phyloP scores from a whole-genome alignment of 2,797 vertebrate species.

The Poecilia wingei region DNA sequence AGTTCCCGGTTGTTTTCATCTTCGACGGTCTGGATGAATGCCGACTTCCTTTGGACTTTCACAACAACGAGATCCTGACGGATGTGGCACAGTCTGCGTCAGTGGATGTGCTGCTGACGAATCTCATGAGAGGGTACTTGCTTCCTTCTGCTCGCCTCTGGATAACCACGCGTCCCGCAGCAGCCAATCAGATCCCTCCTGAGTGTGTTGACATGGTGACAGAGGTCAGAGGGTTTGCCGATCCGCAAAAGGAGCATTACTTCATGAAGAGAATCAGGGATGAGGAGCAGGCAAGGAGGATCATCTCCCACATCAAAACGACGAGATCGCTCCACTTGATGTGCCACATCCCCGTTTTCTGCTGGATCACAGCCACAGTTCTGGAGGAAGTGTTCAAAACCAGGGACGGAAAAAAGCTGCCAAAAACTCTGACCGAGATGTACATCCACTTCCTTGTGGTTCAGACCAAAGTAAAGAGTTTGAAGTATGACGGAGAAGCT shows the following conservation, averaged over 20 bases:
- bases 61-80: not conserved
- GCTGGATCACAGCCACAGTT: slow-evolving; percentile 5
- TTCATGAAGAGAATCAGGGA: slow-evolving; percentile 4
- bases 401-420: not conserved
- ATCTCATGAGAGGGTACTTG: slow-evolving; percentile 10
- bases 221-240: not conserved
- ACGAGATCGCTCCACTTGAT: slow-evolving; percentile 2
- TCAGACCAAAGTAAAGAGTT: slow-evolving; percentile 7
- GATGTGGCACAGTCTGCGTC: not conserved
- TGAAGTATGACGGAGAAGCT: not conserved
- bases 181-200: not conserved
- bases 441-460: slow-evolving; percentile 14
- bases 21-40: not conserved
- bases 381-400: slow-evolving; percentile 3
- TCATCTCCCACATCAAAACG: slow-evolving; percentile 10
- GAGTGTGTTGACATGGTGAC: not conserved
- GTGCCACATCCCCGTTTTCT: slow-evolving; percentile 4
- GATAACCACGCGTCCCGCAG: not conserved
- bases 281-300: not conserved
- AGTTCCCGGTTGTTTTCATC: not conserved
- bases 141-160: slow-evolving; percentile 4
- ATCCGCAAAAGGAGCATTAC: not conserved
- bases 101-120: not conserved
- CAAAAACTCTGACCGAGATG: slow-evolving; percentile 15
- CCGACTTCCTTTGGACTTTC: not conserved